Conservation (phyloP, 2,113 vertebrate genomes). For the Pantherophis guttatus region DNA sequence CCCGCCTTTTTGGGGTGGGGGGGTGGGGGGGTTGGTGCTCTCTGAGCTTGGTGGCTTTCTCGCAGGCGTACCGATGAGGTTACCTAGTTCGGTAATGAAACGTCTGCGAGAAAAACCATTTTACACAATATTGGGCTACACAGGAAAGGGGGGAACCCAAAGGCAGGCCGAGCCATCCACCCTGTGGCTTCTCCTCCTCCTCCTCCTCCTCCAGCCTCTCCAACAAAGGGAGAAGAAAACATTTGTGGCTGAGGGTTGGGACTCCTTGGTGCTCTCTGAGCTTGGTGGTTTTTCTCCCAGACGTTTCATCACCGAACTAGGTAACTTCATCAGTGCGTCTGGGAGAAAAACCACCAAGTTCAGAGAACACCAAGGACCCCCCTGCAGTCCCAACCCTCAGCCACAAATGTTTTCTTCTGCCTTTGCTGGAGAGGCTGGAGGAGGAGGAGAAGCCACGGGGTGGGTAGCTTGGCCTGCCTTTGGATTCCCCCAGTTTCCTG, state of each 20-base stretch:
- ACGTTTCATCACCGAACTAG: not conserved
- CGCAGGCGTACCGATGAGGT: too few relatives aligned
- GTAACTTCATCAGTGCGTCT: not conserved
- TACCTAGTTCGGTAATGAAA: too few relatives aligned
- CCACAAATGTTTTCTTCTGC: not conserved
- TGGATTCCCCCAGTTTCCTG: not conserved
- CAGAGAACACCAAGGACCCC: not conserved
- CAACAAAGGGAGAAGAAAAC: not conserved
- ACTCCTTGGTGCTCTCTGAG: not conserved
- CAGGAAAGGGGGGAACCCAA: too few relatives aligned
- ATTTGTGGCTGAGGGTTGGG: not conserved
- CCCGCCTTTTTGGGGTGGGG: not conserved
- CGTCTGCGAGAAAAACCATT: too few relatives aligned
- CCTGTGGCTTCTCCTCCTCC: too few relatives aligned
- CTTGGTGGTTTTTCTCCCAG: not conserved
- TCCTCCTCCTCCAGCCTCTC: not conserved
- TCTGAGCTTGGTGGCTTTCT: not conserved
- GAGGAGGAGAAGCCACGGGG: not conserved
- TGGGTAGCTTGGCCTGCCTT: not conserved
- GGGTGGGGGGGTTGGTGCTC: not conserved
- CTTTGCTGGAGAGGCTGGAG: not conserved
- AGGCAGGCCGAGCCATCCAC: not conserved
- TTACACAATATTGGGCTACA: not conserved
- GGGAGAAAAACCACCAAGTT: not conserved
- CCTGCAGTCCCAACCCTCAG: not conserved